phyloP scores from a whole-genome alignment of 2,888 invertebrate species.

The Megamerina dolium region DNA sequence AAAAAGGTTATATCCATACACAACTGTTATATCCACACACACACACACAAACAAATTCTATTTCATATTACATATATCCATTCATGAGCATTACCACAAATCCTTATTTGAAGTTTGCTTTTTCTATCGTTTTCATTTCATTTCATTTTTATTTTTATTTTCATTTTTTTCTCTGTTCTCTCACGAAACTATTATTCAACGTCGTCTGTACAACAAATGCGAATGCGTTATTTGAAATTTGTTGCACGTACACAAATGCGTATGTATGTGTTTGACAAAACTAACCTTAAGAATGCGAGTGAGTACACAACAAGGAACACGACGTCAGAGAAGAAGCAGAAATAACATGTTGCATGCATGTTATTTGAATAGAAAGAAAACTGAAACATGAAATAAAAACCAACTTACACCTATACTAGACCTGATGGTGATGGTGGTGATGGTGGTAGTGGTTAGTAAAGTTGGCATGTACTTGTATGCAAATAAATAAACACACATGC shows the following conservation, averaged over 20 bases:
- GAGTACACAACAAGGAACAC: background rate
- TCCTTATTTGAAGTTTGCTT: background rate
- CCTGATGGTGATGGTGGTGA: no score
- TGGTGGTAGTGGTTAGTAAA: no score
- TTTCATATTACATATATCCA: background rate
- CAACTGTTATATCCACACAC: constrained; percentile 20
- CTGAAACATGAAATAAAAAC: background rate
- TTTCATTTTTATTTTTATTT: background rate
- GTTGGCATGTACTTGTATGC: no score
- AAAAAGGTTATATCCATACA: background rate
- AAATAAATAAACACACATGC: no score
- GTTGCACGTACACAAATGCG: background rate
- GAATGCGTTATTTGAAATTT: background rate
- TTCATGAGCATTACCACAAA: background rate
- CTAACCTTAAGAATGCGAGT: background rate
- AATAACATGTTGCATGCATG: background rate
- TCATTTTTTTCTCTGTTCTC: background rate
- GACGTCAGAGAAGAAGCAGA: background rate
- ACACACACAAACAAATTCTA: background rate
- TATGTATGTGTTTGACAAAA: background rate
- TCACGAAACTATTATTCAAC: background rate
- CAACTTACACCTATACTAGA: no score
- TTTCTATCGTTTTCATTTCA: background rate
- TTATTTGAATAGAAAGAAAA: background rate
- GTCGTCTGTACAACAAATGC: background rate